Evolutionary conservation across 2,888 invertebrate species (phyloP).

Genomic region (Plutella xylostella): DNA sequence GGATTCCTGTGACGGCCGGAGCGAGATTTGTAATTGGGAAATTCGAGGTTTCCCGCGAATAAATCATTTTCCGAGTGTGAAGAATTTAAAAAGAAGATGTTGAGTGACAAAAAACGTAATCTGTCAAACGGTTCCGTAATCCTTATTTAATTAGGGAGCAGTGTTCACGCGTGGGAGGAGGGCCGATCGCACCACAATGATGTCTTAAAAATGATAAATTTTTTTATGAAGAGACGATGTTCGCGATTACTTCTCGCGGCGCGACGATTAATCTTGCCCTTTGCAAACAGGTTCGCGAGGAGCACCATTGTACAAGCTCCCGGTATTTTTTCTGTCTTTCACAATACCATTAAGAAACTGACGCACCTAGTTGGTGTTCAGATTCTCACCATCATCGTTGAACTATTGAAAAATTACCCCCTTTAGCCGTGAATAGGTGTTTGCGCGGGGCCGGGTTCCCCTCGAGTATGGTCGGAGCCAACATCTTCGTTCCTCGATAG

Average conservation of each 20-base stretch:
- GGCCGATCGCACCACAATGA: slow-evolving; percentile 48
- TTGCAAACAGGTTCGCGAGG: slow-evolving; percentile 31
- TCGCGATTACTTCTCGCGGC: slow-evolving; percentile 42
- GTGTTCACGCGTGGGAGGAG: slow-evolving; percentile 53
- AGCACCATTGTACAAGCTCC: slow-evolving; percentile 51
- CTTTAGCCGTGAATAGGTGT: slow-evolving; percentile 57
- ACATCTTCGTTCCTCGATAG: slow-evolving; percentile 67
- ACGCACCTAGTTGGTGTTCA: slow-evolving; percentile 61
- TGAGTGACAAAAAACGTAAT: slow-evolving; percentile 49
- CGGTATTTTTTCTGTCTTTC: slow-evolving; percentile 64
- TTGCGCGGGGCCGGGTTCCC: slow-evolving; percentile 62
- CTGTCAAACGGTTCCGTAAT: slow-evolving; percentile 61
- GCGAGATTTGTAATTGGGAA: neutral
- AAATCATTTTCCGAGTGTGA: slow-evolving; percentile 32
- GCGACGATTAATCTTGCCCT: slow-evolving; percentile 65
- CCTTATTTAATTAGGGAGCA: slow-evolving; percentile 62
- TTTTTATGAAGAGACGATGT: slow-evolving; percentile 43
- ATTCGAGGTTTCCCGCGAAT: slow-evolving; percentile 22
- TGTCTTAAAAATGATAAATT: slow-evolving; percentile 67
- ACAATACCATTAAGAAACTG: slow-evolving; percentile 66
- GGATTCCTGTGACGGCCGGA: neutral
- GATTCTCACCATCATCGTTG: slow-evolving; percentile 45
- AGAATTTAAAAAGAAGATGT: slow-evolving; percentile 24
- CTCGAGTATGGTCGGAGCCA: slow-evolving; percentile 43
- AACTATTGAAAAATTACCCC: slow-evolving; percentile 52